These are phyloP conservation scores for Gephyroberyx darwinii DNA, from an alignment of 2,797 vertebrate species.

Conservation along the genomic window DNA sequence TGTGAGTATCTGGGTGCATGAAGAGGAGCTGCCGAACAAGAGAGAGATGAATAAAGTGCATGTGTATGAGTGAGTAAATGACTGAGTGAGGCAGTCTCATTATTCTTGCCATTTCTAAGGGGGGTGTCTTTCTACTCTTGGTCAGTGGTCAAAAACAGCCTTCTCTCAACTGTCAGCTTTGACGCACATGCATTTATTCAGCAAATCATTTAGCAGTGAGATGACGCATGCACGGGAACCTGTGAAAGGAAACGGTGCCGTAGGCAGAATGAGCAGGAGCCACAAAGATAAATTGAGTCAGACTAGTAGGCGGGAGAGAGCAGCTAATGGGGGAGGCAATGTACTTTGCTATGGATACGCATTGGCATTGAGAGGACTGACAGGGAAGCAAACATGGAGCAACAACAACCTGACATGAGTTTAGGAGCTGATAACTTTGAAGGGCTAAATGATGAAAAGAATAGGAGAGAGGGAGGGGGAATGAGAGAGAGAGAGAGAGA, in stretches of 20 bases:
- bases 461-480: not conserved
- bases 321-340: conserved; percentile 36
- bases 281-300: conserved; percentile 46
- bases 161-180: conserved; percentile 15
- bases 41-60: conserved; percentile 1
- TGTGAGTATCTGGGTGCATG: conserved; percentile 7
- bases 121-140: conserved; percentile 29
- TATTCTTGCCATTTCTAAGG: conserved; percentile 35
- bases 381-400: not conserved
- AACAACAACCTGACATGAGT: not conserved
- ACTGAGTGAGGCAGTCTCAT: conserved; percentile 24
- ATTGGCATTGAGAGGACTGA: conserved; percentile 28
- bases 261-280: conserved; percentile 18
- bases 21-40: conserved; percentile 4
- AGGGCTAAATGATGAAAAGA: not conserved
- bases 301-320: conserved; percentile 37
- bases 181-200: conserved; percentile 30
- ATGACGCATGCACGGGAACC: conserved; percentile 60
- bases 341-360: conserved; percentile 50
- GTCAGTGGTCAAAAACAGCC: not conserved
- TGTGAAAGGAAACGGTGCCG: conserved; percentile 17
- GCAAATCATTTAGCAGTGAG: conserved; percentile 41
- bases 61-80: conserved; percentile 12
- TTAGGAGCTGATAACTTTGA: not conserved
- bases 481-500: not conserved